Conservation (phyloP, 2,113 vertebrate species). For the Accipiter cooperii region DNA sequence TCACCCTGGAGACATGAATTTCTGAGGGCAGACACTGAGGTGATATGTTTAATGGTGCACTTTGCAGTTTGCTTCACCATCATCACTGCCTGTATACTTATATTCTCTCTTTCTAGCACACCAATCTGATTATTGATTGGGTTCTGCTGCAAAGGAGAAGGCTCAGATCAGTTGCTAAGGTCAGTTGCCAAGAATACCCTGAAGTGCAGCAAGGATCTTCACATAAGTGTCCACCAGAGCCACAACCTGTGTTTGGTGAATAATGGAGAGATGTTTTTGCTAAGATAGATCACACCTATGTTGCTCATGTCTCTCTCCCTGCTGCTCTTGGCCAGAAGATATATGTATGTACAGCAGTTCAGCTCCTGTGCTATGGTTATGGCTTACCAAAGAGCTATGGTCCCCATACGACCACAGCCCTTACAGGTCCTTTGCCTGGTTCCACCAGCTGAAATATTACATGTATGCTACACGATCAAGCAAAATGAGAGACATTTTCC, state of each 20-base stretch:
- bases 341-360: not conserved
- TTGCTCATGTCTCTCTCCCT: not conserved
- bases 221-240: not conserved
- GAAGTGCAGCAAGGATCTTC: not conserved
- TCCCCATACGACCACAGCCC: not conserved
- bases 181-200: not conserved
- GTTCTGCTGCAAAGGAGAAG: not conserved
- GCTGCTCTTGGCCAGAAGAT: not conserved
- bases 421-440: not conserved
- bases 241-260: not conserved
- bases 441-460: not conserved
- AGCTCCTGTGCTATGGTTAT: not conserved
- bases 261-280: not conserved
- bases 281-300: not conserved
- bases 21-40: not conserved
- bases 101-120: not conserved
- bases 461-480: not conserved
- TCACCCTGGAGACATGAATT: not conserved
- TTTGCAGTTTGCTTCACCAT: not conserved
- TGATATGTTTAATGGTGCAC: not conserved
- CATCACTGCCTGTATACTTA: not conserved
- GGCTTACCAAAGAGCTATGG: not conserved
- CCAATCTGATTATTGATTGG: not conserved
- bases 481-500: not conserved
- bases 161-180: not conserved